Evolutionary conservation across 2,888 invertebrate genomes (phyloP).

Genomic region (Nemoura dubitans): DNA sequence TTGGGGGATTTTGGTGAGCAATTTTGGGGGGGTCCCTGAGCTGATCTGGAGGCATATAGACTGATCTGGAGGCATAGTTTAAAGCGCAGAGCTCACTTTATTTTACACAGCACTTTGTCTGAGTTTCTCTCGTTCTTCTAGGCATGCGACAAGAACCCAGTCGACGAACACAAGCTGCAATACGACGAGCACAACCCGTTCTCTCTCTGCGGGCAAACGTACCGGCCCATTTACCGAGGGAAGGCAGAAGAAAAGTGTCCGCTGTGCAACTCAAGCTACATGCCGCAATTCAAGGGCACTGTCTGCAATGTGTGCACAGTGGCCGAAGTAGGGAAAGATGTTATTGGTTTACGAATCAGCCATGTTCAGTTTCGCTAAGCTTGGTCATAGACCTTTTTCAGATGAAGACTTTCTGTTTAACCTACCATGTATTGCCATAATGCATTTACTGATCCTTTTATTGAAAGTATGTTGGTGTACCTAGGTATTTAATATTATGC

Average conservation of each 20-base stretch:
- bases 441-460: too few species aligned
- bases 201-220: constrained; percentile 89
- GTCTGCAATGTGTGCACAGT: constrained; percentile 88
- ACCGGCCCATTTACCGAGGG: constrained; percentile 94
- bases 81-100: too few species aligned
- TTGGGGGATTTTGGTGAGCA: too few species aligned
- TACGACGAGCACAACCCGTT: constrained; percentile 99
- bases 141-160: constrained; percentile 90
- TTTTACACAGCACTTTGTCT: too few species aligned
- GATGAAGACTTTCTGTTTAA: too few species aligned
- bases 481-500: too few species aligned
- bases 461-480: too few species aligned
- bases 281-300: constrained; percentile 85
- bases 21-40: too few species aligned
- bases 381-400: too few species aligned
- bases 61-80: too few species aligned
- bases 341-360: constrained; percentile 87
- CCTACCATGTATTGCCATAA: too few species aligned
- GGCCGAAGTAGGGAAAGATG: constrained; percentile 91
- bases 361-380: constrained; percentile 68
- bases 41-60: too few species aligned
- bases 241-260: constrained; percentile 94
- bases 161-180: constrained; percentile 85
- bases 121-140: constrained; percentile 57
- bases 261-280: constrained; percentile 87